Percentiles rank a stretch among this genome's conserved stretches.
Evolutionary conservation across 2,113 vertebrate genomes (phyloP).

Genomic region (Crotalus tigris): DNA sequence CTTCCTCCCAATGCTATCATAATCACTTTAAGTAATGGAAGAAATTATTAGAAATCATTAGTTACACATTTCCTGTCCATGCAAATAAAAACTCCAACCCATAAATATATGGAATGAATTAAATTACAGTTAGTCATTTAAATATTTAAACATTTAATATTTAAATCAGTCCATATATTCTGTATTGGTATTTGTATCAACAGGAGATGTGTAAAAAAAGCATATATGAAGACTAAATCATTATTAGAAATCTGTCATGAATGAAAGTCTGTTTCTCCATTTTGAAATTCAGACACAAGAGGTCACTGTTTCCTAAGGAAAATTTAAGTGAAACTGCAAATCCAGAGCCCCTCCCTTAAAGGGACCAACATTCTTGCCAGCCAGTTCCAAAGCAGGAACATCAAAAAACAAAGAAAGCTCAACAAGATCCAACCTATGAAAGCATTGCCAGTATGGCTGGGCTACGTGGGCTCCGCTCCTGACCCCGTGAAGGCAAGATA

Average conservation of each 20-base stretch:
- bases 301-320: not conserved
- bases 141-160: no score
- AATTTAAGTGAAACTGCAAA: not conserved
- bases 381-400: not conserved
- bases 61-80: not conserved
- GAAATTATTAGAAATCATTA: not conserved
- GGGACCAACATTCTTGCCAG: not conserved
- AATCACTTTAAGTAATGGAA: not conserved
- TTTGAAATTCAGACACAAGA: not conserved
- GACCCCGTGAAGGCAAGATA: not conserved
- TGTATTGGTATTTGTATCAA: not conserved
- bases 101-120: not conserved
- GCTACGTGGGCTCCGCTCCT: not conserved
- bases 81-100: not conserved
- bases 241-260: not conserved
- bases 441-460: not conserved
- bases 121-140: not conserved
- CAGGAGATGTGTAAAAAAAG: not conserved
- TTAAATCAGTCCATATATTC: not conserved
- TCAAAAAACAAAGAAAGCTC: not conserved
- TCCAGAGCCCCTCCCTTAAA: not conserved
- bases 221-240: not conserved
- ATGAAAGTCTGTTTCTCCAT: not conserved
- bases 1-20: not conserved
- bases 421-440: not conserved